Base-by-base conservation (phyloP, 2,113 vertebrate genomes). In the Petrocephalus microphthalmus region DNA sequence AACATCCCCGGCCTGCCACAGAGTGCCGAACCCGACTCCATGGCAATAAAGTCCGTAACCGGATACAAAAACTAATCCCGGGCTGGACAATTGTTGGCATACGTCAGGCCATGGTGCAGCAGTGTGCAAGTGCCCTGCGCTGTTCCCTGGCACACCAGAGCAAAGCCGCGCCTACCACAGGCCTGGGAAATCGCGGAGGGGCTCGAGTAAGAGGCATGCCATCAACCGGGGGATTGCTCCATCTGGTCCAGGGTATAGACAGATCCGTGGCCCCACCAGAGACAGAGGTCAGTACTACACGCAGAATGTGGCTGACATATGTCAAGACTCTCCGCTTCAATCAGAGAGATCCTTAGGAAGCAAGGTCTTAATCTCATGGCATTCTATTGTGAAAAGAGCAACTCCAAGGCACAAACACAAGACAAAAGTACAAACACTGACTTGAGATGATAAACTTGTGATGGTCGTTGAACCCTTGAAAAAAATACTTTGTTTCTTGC, bases 61-160 rank as follows among this genome's bases (percentile, higher is more conserved):
- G 91, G 91, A 96, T 92, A 93, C 94, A 93, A 90, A 92, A 92
- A 93, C 93, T 95, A 95, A 95, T 95, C 94, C 94, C 87, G 92
- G 90, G 91, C 90, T 91, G 89, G 93, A 95, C 94, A 94, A 94
- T 96, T 93, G 94, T 92, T 93, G 92, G 92, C 93, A 91, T 91
- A 91, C 89, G 33, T 91, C 90, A 91, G 88, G 85, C 92, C 45
- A 89, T 92, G 92, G 92, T 93, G 93, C 90, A 90, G 93, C 92
- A 92, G 91, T 90, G 87, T 88, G 85, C 88, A 91, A 57, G 89
- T 90, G 60, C 51, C 88, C 53, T 52, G 2, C 22, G 37, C 85
- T 17, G 52, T 71, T 52, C 54, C 42, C 88, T 45, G 25, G 83
- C n/a, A 45, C 53, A 87, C n/a, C 54, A 22, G 71, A 45, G 64